Base-by-base conservation (phyloP, 2,888 invertebrate genomes). In the Dorcus hopei region DNA sequence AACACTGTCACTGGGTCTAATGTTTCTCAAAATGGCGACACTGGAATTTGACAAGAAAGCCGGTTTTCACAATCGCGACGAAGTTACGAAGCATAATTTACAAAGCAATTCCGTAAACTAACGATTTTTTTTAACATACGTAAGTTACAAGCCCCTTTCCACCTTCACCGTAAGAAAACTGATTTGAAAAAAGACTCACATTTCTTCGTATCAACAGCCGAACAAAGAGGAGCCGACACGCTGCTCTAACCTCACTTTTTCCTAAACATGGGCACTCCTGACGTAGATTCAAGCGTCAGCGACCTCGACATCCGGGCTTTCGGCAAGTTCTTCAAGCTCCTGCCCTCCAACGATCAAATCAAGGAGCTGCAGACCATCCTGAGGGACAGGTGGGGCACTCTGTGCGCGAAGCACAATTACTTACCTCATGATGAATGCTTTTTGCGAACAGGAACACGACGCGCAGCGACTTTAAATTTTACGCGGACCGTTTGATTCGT, bases 391-490 rank as follows among this genome's bases (percentile, higher is more conserved):
- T 93, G 80, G 82, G 84, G 72, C 57, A 19, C 19, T 19, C 3
- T 3, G 26, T 2, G 26, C 26, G 23, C 19, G 42, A 14, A 14
- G 42, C 16, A 11, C 6, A 8, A 7, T 42, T 7, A 8, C 3
- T 6, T 1, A 14, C 14, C 14, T 14, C 14, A 1, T 40, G 40
- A 26, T 33, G 33, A 54, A 48, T 16, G 33, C 26, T 49, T 39
- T 3, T 33, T 33, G 26, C 51, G 1, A 3, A 65, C 76, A 98
- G 97, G 77, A 92, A 91, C 69, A 97, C 97, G 23, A 82, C 89
- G 2, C 84, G 96, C 67, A 95, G 92, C 80, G 98, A 99, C 79
- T 99, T 99, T 77, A 97, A 98, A 76, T 99, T 99, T 80, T 97
- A 95, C 78, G 98, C 98, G 0, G 99, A 99, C 78, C 88, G 99